Evolutionary conservation across 2,113 vertebrate genomes (phyloP), one percentile per base, ranked within the genome.

Genomic region (Caranx melampygus): DNA sequence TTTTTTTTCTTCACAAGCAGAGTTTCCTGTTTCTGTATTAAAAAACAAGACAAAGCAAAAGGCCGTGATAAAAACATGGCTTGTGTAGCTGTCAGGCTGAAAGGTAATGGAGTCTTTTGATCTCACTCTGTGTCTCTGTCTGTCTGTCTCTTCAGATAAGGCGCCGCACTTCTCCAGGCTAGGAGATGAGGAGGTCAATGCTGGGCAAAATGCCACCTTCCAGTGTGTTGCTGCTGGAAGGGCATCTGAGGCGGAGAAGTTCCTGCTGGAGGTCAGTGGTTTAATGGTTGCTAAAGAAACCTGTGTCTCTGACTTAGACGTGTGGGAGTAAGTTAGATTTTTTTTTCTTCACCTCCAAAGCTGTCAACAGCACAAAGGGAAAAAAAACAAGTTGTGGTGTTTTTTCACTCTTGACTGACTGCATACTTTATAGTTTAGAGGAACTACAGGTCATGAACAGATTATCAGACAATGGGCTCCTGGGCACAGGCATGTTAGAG

Each of bases 141-240:
- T 47, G 5, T 74, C 60, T 83, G 75, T 79, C 44, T 49, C 82
- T 85, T 80, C 89, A 99, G 98, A 97, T 3, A 99, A 98, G 93
- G 96, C 98, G 0, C 97, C 98, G 0, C 97, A 99, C 84, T 99
- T 99, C 92, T 98, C 97, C 69, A 95, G 97, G 75, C 95, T 99
- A 70, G 97, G 97, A 0, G 97, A 99, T 0, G 97, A 98, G 92
- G 98, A 99, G 92, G 97, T 99, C 85, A 99, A 99, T 0, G 97
- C 97, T 0, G 98, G 97, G 65, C 98, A 99, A 90, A 99, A 99
- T 0, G 97, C 97, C 74, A 96, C 97, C 9, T 99, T 99, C 91
- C 97, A 98, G 89, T 99, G 98, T 3, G 97, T 98, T 90, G 98
- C 97, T 0, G 94, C 97, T 0, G 97, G 97, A 65, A 94, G 96